phyloP scores from a whole-genome alignment of 2,888 invertebrate genomes.

The Prosopocoilus inquinatus region DNA sequence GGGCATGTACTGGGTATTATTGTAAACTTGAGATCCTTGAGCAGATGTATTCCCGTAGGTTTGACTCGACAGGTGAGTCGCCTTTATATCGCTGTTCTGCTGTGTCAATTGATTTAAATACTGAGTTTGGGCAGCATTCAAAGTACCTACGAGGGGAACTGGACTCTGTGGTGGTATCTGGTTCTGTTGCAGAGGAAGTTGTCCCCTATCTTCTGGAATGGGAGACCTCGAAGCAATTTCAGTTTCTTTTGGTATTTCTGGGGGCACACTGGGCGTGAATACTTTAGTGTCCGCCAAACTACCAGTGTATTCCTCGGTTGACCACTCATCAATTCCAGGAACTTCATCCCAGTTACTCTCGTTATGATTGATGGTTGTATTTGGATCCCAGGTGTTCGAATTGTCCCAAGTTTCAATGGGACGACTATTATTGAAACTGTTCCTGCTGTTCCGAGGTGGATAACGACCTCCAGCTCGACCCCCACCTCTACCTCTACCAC shows the following conservation, averaged over 20 bases:
- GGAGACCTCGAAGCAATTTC: conserved; percentile 6
- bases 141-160: conserved; percentile 49
- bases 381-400: conserved; percentile 45
- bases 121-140: conserved; percentile 60
- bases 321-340: conserved; percentile 59
- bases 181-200: conserved; percentile 12
- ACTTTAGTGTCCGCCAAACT: conserved; percentile 93
- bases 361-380: conserved; percentile 40
- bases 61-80: conserved; percentile 23
- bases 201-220: conserved; percentile 11
- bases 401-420: conserved; percentile 62
- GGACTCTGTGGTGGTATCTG: conserved; percentile 34
- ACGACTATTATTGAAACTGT: conserved; percentile 36
- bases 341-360: conserved; percentile 73
- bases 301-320: conserved; percentile 87
- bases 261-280: conserved; percentile 68
- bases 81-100: conserved; percentile 46
- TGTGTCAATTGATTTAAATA: conserved; percentile 60
- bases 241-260: conserved; percentile 33
- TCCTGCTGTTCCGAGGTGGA: conserved; percentile 16
- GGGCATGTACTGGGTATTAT: conserved; percentile 32
- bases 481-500: conserved; percentile 54
- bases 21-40: conserved; percentile 21
- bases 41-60: conserved; percentile 31
- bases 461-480: conserved; percentile 45